A percentile compares a stretch with the other conserved stretches of the same genome.
These are phyloP conservation scores for Pollenia angustigena DNA, from an alignment of 2,888 invertebrate species.

Conservation along the genomic window DNA sequence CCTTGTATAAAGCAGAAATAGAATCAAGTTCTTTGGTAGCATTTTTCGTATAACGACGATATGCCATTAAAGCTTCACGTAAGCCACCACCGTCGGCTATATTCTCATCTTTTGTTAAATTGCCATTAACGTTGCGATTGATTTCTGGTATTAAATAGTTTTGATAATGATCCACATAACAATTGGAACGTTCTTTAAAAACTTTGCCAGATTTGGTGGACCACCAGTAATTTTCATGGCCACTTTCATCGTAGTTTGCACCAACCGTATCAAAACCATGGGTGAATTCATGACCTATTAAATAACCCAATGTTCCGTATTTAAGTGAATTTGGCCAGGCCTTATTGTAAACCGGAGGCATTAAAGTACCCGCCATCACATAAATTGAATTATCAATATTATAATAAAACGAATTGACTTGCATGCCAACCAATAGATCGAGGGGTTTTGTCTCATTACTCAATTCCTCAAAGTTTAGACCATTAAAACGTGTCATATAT, in stretches of 20 bases:
- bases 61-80: constrained; percentile 78
- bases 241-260: constrained; percentile 76
- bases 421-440: constrained; percentile 78
- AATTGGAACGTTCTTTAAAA: constrained; percentile 78
- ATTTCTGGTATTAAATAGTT: constrained; percentile 80
- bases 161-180: constrained; percentile 79
- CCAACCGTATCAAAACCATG: constrained; percentile 81
- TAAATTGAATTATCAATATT: constrained; percentile 81
- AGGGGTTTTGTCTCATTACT: constrained; percentile 77
- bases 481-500: constrained; percentile 77
- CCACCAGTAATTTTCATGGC: constrained; percentile 79
- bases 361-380: constrained; percentile 80
- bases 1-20: constrained; percentile 53
- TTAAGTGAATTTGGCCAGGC: constrained; percentile 80
- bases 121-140: constrained; percentile 80
- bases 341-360: constrained; percentile 80
- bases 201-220: constrained; percentile 77
- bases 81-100: constrained; percentile 82
- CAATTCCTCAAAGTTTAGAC: constrained; percentile 74
- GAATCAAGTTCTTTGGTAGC: constrained; percentile 44
- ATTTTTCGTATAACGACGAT: constrained; percentile 78
- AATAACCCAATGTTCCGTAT: constrained; percentile 80
- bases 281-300: constrained; percentile 82
- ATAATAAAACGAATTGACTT: constrained; percentile 82
- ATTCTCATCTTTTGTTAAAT: constrained; percentile 80